Base-by-base conservation (phyloP, 2,888 invertebrate genomes). In the Heliconius charithonia region DNA sequence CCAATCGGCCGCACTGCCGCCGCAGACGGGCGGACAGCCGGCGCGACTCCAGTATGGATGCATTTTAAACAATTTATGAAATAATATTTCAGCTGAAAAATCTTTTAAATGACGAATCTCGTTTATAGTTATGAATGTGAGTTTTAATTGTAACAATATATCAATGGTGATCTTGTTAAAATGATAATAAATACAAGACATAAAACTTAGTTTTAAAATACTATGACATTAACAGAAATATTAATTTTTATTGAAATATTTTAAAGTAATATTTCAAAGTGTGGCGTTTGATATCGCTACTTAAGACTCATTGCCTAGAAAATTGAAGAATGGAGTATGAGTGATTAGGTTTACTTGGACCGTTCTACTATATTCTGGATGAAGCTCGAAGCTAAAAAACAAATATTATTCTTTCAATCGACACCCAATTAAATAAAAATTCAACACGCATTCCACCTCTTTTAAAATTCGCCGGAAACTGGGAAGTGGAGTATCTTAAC, bases 1-100 rank as follows among this genome's bases (percentile, higher is more conserved):
- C 95, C 95, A 94, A 95, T 95, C 95, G 94, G 85, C 90, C 88
- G 88, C 85, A 85, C 81, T 77, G 82, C 37, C 59, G 25, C 4
- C 63, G 84, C 88, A 89, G 81, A 90, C 93, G 84, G 81, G 89
- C 92, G 51, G 51, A 2, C 22, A 12, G 37, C 37, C 37, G 90
- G 84, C 27, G 77, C 2, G 73, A 79, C 83, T 84, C 83, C 32
- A 12, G 59, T 66, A 27, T 51, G 27, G 45, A 9, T 41, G 56
- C 59, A 45, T 65, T 65, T 72, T 45, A 37, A 62, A 73, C 19
- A 78, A 32, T 56, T 29, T 71, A 32, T 59, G 12, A 32, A 32
- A 72, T 25, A n/a, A 25, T 69, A 56, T 59, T 59, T 72, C 56
- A 32, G 7, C 12, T 71, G 41, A 59, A n/a, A 32, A 59, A 59